These are phyloP conservation scores for Myotis findleyi DNA, from an alignment of 2,797 vertebrate species.

Conservation along the genomic window DNA sequence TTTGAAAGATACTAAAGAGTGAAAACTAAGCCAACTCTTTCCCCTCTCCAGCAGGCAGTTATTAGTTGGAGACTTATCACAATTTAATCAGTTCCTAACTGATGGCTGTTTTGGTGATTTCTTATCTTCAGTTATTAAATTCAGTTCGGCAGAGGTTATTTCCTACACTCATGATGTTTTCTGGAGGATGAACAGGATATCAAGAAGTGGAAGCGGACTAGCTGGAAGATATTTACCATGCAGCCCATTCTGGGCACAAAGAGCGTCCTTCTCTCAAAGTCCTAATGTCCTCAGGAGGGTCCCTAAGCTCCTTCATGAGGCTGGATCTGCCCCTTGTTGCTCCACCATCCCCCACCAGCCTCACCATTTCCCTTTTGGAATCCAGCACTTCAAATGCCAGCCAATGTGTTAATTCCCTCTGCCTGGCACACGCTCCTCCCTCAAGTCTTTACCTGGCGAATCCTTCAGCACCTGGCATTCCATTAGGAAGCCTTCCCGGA, in stretches of 20 bases:
- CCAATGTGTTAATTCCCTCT: background rate
- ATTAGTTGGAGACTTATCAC: background rate
- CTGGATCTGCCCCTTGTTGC: background rate
- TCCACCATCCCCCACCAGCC: rapidly evolving
- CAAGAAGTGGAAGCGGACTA: background rate
- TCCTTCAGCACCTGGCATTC: background rate
- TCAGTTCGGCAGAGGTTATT: background rate
- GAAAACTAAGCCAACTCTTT: background rate
- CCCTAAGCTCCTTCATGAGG: background rate
- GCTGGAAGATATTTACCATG: background rate
- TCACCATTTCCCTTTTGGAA: background rate
- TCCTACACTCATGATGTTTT: background rate
- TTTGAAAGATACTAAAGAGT: background rate
- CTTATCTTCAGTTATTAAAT: background rate
- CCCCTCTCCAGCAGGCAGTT: background rate
- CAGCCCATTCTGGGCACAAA: background rate
- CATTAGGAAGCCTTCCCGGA: background rate
- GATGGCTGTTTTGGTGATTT: background rate
- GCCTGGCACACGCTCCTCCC: rapidly evolving
- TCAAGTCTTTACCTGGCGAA: background rate
- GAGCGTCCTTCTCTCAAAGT: background rate
- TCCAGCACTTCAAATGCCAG: background rate
- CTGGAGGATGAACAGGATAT: background rate
- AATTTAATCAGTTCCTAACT: background rate
- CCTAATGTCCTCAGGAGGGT: background rate